Percentiles rank a stretch among this genome's conserved stretches.
phyloP scores from a whole-genome alignment of 2,113 vertebrate genomes.

The Paratilapia polleni region DNA sequence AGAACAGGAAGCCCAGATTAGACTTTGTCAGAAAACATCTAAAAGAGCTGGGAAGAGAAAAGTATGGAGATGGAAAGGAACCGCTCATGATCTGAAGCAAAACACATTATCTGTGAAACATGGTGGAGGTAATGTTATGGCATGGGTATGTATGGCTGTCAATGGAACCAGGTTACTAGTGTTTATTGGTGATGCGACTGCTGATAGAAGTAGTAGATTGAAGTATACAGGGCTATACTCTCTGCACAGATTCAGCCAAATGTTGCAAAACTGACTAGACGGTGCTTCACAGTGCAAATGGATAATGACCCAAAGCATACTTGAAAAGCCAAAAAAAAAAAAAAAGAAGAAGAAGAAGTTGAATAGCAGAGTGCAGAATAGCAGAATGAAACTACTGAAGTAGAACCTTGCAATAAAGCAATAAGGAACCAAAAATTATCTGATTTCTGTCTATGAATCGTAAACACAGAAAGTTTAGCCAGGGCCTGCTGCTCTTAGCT shows the following conservation, averaged over 20 bases:
- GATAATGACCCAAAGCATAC: neutral
- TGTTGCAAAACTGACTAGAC: neutral
- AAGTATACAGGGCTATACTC: neutral
- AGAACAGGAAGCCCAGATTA: neutral
- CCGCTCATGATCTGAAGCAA: too few relatives aligned
- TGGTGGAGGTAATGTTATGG: neutral
- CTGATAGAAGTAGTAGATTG: neutral
- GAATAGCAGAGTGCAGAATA: neutral
- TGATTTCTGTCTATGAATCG: neutral
- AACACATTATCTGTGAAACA: too few relatives aligned
- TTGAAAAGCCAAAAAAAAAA: neutral
- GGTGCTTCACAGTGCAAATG: neutral
- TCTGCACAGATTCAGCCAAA: neutral
- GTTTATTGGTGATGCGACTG: neutral
- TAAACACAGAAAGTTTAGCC: conserved; percentile 15
- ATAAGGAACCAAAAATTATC: neutral
- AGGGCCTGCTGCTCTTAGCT: neutral
- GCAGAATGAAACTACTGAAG: neutral
- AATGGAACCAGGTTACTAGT: neutral
- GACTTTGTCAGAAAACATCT: neutral
- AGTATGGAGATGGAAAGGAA: neutral
- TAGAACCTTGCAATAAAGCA: neutral
- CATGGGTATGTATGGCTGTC: neutral
- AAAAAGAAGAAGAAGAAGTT: neutral
- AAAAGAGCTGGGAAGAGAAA: neutral